A percentile compares a stretch with the other conserved stretches of the same genome.
Conservation (phyloP, 2,113 vertebrate genomes). For the Athene cunicularia region DNA sequence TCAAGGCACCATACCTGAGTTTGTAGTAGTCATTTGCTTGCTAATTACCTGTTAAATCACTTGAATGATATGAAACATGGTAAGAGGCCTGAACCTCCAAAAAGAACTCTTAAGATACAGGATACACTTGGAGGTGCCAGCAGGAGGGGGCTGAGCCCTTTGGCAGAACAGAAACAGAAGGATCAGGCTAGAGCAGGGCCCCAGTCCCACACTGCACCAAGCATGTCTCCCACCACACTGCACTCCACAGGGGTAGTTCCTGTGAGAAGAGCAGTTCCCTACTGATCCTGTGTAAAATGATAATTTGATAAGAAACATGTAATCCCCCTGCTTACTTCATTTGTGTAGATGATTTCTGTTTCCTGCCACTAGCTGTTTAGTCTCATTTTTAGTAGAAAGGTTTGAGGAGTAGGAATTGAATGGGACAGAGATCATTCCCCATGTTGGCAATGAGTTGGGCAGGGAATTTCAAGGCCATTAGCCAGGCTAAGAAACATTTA, state of each 20-base stretch:
- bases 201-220: neutral
- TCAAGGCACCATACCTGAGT: neutral
- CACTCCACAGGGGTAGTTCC: neutral
- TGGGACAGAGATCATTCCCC: neutral
- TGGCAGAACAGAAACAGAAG: neutral
- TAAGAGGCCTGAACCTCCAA: neutral
- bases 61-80: neutral
- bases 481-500: neutral
- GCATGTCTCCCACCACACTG: neutral
- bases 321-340: neutral
- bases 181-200: neutral
- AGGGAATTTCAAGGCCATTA: neutral
- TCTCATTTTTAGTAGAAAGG: neutral
- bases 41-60: neutral
- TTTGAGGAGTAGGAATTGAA: neutral
- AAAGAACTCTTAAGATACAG: neutral
- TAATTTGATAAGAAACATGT: neutral
- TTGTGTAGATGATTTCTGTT: neutral
- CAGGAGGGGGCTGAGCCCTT: neutral
- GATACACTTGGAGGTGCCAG: neutral
- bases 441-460: neutral
- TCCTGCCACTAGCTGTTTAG: neutral
- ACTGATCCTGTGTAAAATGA: neutral
- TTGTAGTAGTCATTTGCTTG: neutral
- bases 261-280: neutral